Percentiles rank a stretch among this genome's conserved stretches.
Conservation (phyloP, 2,888 invertebrate species). For the Diplolepis rosae region DNA sequence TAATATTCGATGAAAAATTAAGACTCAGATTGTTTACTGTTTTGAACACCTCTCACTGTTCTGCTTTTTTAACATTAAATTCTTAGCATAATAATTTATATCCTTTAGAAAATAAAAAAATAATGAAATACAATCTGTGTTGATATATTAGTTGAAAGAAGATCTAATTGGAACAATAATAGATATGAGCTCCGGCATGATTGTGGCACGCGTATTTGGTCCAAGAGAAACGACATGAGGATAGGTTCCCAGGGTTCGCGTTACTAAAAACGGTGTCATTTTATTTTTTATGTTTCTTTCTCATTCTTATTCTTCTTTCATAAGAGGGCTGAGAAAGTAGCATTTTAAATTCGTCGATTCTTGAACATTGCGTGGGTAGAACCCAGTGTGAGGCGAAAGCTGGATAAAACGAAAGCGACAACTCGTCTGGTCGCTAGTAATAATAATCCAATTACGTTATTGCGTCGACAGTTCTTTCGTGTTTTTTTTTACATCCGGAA, state of each 20-base stretch:
- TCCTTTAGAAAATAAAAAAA: neutral
- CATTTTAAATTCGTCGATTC: constrained; percentile 15
- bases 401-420: constrained; percentile 3
- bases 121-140: constrained; percentile 7
- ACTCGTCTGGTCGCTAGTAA: neutral
- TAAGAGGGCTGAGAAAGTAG: neutral
- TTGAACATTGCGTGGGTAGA: constrained; percentile 7
- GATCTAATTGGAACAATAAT: constrained; percentile 14
- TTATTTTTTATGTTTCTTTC: neutral
- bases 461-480: constrained; percentile 5
- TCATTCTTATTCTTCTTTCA: neutral
- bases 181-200: neutral
- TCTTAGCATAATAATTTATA: too few species aligned
- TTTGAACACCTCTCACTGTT: too few species aligned
- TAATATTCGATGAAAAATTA: too few species aligned
- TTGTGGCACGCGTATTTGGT: constrained; percentile 2
- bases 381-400: neutral
- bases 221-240: constrained; percentile 3
- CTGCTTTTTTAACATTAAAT: too few species aligned
- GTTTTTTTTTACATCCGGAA: neutral
- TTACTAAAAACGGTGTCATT: constrained; percentile 1
- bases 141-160: neutral
- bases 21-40: too few species aligned
- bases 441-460: neutral
- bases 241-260: constrained; percentile 19